A percentile compares a stretch with the other conserved stretches of the same genome.
Conservation (phyloP, 2,113 vertebrate genomes). For the Cheirogaleus medius region DNA sequence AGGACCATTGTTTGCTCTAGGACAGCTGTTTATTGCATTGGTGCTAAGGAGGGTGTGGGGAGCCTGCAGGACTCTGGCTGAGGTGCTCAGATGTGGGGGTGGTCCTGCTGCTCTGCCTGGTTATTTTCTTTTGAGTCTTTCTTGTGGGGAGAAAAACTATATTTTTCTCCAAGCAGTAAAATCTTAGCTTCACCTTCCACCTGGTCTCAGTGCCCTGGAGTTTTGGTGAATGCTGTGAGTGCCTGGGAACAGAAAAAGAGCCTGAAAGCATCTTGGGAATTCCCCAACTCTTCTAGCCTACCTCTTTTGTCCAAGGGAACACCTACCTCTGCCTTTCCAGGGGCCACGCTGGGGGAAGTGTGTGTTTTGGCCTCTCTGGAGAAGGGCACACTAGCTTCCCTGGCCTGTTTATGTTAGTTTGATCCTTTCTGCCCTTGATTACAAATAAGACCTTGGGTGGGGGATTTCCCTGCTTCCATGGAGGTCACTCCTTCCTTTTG, state of each 20-base stretch:
- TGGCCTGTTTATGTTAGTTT: conserved; percentile 65
- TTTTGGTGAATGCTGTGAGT: neutral
- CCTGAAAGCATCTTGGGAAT: conserved; percentile 10
- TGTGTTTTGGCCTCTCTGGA: conserved; percentile 57
- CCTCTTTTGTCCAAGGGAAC: neutral
- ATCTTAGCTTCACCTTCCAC: neutral
- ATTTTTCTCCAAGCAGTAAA: neutral
- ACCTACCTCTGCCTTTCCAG: conserved; percentile 29
- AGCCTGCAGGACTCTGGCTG: neutral
- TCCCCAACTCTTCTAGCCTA: neutral
- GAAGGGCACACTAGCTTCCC: conserved; percentile 54
- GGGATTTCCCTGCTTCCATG: conserved; percentile 51
- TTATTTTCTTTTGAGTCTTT: conserved; percentile 23
- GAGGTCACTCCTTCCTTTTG: conserved; percentile 48
- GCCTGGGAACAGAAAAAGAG: neutral
- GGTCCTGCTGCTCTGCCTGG: neutral
- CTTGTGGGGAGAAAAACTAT: neutral
- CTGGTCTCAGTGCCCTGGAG: neutral
- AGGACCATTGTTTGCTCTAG: conserved; percentile 54
- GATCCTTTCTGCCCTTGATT: conserved; percentile 53
- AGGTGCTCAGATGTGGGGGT: neutral
- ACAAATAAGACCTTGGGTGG: neutral
- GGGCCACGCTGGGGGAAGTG: conserved; percentile 31
- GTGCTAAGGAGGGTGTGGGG: neutral
- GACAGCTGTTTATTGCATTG: conserved; percentile 58